Conservation (phyloP, 2,888 invertebrate genomes). For the Theretra japonica region DNA sequence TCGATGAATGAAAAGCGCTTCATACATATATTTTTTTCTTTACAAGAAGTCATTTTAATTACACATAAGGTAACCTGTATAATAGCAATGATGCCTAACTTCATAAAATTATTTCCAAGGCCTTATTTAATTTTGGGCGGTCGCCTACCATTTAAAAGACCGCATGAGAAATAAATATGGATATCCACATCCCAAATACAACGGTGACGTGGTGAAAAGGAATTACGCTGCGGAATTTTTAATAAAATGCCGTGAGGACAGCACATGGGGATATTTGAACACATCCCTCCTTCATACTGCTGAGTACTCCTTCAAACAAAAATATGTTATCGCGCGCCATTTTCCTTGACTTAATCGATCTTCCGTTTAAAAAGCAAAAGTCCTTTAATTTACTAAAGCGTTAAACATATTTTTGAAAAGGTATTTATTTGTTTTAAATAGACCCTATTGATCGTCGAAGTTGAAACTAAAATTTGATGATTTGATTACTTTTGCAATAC, state of each 20-base stretch:
- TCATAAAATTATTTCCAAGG: background rate
- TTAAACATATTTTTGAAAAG: too few species aligned
- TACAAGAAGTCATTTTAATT: background rate
- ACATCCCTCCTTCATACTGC: too few species aligned
- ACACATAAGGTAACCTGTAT: too few species aligned
- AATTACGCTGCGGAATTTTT: slow-evolving; percentile 18
- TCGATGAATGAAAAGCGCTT: too few species aligned
- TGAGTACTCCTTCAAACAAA: background rate
- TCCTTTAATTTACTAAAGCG: too few species aligned
- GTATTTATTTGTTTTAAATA: too few species aligned
- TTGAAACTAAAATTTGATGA: too few species aligned
- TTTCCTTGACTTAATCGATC: too few species aligned
- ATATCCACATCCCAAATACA: background rate
- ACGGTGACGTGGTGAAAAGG: background rate
- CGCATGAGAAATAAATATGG: background rate
- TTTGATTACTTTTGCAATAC: too few species aligned
- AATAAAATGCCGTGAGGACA: background rate
- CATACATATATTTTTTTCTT: background rate
- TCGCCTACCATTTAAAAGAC: background rate
- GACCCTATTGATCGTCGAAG: too few species aligned
- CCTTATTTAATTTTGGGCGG: background rate
- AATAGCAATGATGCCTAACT: background rate
- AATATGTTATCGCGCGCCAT: background rate
- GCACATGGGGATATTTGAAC: background rate
- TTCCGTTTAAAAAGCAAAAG: too few species aligned